phyloP scores from a whole-genome alignment of 2,797 vertebrate genomes.

The Chaunax sp. region DNA sequence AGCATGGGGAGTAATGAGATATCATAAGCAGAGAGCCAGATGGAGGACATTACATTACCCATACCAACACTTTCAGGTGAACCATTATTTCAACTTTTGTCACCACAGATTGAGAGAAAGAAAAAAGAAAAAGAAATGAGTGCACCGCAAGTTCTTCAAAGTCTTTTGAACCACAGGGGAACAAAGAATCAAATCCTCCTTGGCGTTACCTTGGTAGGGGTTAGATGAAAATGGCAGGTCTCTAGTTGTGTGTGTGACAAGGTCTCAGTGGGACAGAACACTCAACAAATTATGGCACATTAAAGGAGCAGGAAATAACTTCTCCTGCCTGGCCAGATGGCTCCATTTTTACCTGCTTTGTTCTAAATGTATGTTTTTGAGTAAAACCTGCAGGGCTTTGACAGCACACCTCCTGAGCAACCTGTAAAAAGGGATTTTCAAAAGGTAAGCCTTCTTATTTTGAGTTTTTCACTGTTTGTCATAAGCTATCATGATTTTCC shows the following conservation, averaged over 20 bases:
- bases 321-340: constrained; percentile 42
- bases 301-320: constrained; percentile 37
- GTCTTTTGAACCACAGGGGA: constrained; percentile 29
- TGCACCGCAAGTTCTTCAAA: constrained; percentile 26
- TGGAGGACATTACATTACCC: constrained; percentile 57
- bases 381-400: constrained; percentile 8
- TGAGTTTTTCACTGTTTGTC: not conserved
- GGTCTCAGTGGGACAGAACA: constrained; percentile 55
- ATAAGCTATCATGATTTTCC: not conserved
- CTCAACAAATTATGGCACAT: constrained; percentile 63
- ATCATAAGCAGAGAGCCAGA: constrained; percentile 68
- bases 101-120: constrained; percentile 29
- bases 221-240: constrained; percentile 52
- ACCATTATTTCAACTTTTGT: constrained; percentile 62
- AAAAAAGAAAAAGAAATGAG: constrained; percentile 3
- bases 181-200: constrained; percentile 61
- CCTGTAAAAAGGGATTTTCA: not conserved
- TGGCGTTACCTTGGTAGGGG: constrained; percentile 68
- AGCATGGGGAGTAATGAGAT: constrained; percentile 67
- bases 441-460: not conserved
- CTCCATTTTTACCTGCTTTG: constrained; percentile 23
- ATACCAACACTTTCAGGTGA: constrained; percentile 53
- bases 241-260: constrained; percentile 46
- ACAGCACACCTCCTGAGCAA: constrained; percentile 1
- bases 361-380: constrained; percentile 23